Evolutionary conservation across 2,888 invertebrate species (phyloP).

Genomic region (Hypercompe scribonia): DNA sequence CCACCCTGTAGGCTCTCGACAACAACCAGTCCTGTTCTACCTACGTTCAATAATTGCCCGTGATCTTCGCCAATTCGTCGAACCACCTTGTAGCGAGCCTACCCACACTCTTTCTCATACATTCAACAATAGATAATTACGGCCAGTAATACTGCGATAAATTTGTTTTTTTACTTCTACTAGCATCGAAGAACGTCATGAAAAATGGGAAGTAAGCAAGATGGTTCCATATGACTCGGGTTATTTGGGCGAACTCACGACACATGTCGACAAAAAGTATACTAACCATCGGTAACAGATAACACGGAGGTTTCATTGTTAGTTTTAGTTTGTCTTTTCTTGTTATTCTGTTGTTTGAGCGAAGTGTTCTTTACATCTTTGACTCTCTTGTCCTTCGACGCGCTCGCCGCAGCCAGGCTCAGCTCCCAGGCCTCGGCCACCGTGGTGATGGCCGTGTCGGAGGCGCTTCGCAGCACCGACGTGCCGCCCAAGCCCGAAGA

Average conservation of each 20-base stretch:
- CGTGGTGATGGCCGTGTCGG: constrained; percentile 92
- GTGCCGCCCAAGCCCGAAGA: constrained; percentile 80
- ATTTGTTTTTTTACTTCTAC: background rate
- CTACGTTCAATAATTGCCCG: too few relatives aligned
- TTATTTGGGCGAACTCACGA: background rate
- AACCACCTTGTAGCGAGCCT: too few relatives aligned
- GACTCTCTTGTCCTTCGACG: constrained; percentile 95
- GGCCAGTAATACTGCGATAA: background rate
- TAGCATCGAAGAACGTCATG: too few relatives aligned
- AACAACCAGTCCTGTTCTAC: too few relatives aligned
- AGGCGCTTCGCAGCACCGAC: constrained; percentile 88
- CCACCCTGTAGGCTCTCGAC: too few relatives aligned
- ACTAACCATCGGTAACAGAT: constrained; percentile 68
- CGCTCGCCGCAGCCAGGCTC: constrained; percentile 94
- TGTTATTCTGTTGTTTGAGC: constrained; percentile 75
- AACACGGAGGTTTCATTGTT: constrained; percentile 60
- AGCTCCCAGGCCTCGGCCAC: constrained; percentile 92
- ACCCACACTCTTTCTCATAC: too few relatives aligned
- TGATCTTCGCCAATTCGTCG: too few relatives aligned
- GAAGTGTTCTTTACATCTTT: constrained; percentile 92
- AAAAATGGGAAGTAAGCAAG: background rate
- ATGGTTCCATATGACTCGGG: background rate
- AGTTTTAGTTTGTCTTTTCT: constrained; percentile 72
- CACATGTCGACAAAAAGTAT: background rate
- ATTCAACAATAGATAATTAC: too few relatives aligned